Evolutionary conservation across 2,888 invertebrate genomes (phyloP).

Genomic region (Unio pictorum): DNA sequence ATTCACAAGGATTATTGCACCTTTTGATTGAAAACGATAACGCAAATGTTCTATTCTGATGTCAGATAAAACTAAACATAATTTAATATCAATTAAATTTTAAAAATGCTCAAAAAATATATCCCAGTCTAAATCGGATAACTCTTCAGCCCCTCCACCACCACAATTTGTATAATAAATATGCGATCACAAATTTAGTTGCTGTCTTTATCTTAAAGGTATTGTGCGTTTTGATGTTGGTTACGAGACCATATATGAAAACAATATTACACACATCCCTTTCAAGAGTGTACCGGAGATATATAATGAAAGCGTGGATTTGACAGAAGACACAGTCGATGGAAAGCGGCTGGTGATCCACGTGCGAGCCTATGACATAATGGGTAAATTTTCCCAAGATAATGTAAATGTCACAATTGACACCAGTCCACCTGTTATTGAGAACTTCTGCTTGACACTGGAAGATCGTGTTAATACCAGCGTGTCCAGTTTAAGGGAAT

Average conservation of each 20-base stretch:
- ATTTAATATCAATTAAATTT: too few species aligned
- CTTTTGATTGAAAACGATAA: too few species aligned
- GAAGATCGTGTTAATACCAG: conserved; percentile 35
- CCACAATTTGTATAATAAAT: neutral
- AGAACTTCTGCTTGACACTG: conserved; percentile 35
- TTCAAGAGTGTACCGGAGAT: conserved; percentile 13
- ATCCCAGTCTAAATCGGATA: too few species aligned
- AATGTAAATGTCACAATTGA: conserved; percentile 27
- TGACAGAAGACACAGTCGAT: conserved; percentile 18
- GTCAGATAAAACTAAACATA: too few species aligned
- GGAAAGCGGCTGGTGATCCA: conserved; percentile 24
- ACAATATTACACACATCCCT: neutral
- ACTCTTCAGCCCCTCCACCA: too few species aligned
- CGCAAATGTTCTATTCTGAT: too few species aligned
- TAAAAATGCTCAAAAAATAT: too few species aligned
- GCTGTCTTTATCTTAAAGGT: conserved; percentile 6
- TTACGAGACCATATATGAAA: conserved; percentile 11
- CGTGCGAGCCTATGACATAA: conserved; percentile 27
- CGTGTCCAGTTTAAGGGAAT: conserved; percentile 32
- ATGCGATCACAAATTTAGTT: neutral
- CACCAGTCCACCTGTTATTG: conserved; percentile 29
- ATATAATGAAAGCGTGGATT: conserved; percentile 5
- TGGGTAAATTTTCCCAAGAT: conserved; percentile 28
- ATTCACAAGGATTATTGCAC: too few species aligned
- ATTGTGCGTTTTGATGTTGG: conserved; percentile 19